Conservation (phyloP, 2,888 invertebrate species). For the Vanessa cardui region DNA sequence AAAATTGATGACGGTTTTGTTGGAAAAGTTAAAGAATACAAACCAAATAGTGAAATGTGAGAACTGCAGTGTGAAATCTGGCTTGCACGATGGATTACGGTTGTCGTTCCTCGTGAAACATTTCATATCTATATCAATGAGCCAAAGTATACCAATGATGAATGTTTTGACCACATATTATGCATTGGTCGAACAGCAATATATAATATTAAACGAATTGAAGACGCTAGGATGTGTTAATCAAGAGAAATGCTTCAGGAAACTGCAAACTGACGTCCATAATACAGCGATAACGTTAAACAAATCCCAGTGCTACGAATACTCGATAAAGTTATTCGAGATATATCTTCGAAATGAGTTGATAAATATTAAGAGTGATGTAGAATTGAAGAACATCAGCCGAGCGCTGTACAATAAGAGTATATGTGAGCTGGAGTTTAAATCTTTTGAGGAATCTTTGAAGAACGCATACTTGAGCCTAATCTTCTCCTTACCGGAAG, state of each 20-base stretch:
- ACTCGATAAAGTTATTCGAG: constrained; percentile 64
- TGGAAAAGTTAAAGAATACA: constrained; percentile 50
- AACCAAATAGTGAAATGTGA: constrained; percentile 68
- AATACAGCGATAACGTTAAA: constrained; percentile 67
- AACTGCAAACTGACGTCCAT: constrained; percentile 67
- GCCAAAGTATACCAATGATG: constrained; percentile 47
- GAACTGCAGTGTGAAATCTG: constrained; percentile 57
- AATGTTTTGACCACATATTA: constrained; percentile 47
- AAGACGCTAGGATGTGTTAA: constrained; percentile 56
- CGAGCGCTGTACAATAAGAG: constrained; percentile 71
- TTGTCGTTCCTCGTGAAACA: constrained; percentile 60
- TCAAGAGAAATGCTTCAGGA: constrained; percentile 58
- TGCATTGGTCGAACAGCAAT: constrained; percentile 53
- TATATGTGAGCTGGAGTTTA: constrained; percentile 66
- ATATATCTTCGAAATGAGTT: constrained; percentile 63
- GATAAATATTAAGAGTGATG: constrained; percentile 42
- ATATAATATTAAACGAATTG: constrained; percentile 54
- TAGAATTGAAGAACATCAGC: constrained; percentile 60
- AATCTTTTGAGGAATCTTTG: constrained; percentile 58
- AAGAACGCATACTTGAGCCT: constrained; percentile 64
- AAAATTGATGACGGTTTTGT: constrained; percentile 55
- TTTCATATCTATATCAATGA: constrained; percentile 51
- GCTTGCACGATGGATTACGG: constrained; percentile 64
- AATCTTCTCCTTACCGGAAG: constrained; percentile 55
- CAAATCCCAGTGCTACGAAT: constrained; percentile 55